Conservation (phyloP, 2,797 vertebrate species). For the Lutjanus argentimaculatus region DNA sequence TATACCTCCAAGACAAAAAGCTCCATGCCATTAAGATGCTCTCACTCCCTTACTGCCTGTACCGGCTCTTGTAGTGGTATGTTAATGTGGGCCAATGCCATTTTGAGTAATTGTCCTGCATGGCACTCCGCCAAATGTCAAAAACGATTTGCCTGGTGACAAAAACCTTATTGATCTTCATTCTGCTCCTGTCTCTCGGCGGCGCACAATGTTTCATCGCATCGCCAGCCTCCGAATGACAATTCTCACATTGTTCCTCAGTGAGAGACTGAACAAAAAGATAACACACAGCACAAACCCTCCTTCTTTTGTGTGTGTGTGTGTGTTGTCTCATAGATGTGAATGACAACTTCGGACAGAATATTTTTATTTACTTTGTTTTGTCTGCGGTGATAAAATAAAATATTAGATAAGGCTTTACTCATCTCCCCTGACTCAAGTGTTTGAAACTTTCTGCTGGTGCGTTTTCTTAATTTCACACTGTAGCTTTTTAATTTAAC, state of each 20-base stretch:
- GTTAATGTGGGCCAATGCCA: conserved; percentile 82
- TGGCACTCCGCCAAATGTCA: conserved; percentile 84
- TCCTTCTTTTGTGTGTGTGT: conserved; percentile 6
- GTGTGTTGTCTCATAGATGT: conserved; percentile 6
- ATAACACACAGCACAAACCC: conserved; percentile 31
- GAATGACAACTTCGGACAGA: conserved; percentile 21
- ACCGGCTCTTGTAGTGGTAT: conserved; percentile 74
- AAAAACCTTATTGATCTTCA: conserved; percentile 84
- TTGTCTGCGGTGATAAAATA: neutral
- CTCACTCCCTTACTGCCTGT: conserved; percentile 47
- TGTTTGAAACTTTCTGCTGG: conserved; percentile 48
- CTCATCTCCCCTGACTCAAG: neutral
- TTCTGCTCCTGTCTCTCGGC: conserved; percentile 80
- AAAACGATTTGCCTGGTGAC: conserved; percentile 85
- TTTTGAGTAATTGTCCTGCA: conserved; percentile 84
- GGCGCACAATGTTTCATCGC: conserved; percentile 69
- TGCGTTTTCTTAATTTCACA: neutral
- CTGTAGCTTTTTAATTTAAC: conserved; percentile 7
- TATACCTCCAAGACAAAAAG: conserved; percentile 55
- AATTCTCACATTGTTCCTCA: conserved; percentile 80
- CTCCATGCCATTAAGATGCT: conserved; percentile 59
- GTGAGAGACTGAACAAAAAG: conserved; percentile 58
- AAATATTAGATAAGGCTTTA: neutral
- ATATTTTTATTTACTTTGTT: neutral
- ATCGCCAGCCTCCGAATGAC: conserved; percentile 69